Base-by-base conservation (phyloP, 30 jellyfish, hydroid and myxozoan species). In the Haliclystus octoradiatus region DNA sequence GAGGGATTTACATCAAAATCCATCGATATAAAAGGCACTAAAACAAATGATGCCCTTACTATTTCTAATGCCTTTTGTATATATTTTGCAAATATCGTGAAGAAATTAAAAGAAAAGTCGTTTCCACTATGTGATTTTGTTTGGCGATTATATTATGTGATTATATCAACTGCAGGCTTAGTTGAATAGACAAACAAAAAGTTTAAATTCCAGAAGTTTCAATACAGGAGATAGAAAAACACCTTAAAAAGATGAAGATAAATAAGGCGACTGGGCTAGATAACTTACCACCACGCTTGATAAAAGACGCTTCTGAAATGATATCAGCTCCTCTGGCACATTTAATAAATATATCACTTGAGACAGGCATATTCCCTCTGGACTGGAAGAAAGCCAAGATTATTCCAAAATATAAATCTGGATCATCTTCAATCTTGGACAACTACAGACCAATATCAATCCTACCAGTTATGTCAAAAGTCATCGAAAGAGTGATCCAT, bases 381-480 rank as follows among this genome's bases (percentile, higher is more conserved):
- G 90, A 77, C 69, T 77, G 77, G 68, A 77, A 77, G 82, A 77
- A 19, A 62, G 82, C 90, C 52, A 77, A 77, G 75, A 66, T 66
- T 67, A 66, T 50, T 60, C 90, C 84, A n/a, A 25, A 50, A 2
- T 68, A 49, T 33, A 66, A 76, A 49, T 68, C 84, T 33, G 83
- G 86, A 24, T 28, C 83, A 34, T 32, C 30, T 32, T 63, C 64
- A 40, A 46, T 25, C 72, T 75, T 75, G 71, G 83, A 63, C 47
- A 65, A 75, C 61, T 64, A 63, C 73, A 1, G 86, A n/a, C n/a
- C n/a, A n/a, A n/a, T n/a, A n/a, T n/a, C n/a, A n/a, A n/a, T n/a
- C n/a, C n/a, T n/a, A n/a, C n/a, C n/a, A n/a, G n/a, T n/a, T n/a
- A n/a, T n/a, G n/a, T n/a, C n/a, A n/a, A n/a, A n/a, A n/a, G n/a